Evolutionary conservation across 2,113 vertebrate genomes (phyloP).

Genomic region (Sapayoa aenigma): DNA sequence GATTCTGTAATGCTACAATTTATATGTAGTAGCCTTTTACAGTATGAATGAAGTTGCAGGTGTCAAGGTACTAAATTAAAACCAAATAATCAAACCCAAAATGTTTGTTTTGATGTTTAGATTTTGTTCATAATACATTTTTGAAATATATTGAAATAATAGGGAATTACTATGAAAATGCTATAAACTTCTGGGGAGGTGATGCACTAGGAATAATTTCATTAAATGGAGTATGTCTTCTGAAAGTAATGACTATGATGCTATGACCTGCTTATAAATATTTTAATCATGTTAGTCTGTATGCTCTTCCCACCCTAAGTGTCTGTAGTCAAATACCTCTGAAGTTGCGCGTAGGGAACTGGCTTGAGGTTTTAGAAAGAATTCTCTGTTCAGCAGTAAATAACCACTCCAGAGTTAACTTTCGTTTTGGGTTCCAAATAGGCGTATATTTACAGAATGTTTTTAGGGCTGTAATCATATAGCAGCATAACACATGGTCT

Average conservation of each 20-base stretch:
- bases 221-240: not conserved
- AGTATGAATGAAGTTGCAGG: not conserved
- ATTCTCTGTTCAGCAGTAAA: not conserved
- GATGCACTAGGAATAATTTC: not conserved
- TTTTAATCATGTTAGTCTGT: not conserved
- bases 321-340: not conserved
- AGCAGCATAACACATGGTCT: not conserved
- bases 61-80: not conserved
- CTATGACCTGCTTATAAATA: not conserved
- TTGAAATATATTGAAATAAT: not conserved
- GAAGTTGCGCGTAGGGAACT: not conserved
- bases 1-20: not conserved
- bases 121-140: not conserved
- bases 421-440: conserved; percentile 29
- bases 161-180: not conserved
- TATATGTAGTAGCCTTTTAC: not conserved
- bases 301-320: not conserved
- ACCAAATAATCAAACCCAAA: not conserved
- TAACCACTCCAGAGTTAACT: not conserved
- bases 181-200: not conserved
- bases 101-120: not conserved
- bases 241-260: not conserved
- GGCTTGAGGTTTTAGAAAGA: not conserved
- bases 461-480: conserved; percentile 25
- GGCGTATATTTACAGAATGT: not conserved